phyloP scores from a whole-genome alignment of 2,113 vertebrate genomes.

The Hippolais icterina region DNA sequence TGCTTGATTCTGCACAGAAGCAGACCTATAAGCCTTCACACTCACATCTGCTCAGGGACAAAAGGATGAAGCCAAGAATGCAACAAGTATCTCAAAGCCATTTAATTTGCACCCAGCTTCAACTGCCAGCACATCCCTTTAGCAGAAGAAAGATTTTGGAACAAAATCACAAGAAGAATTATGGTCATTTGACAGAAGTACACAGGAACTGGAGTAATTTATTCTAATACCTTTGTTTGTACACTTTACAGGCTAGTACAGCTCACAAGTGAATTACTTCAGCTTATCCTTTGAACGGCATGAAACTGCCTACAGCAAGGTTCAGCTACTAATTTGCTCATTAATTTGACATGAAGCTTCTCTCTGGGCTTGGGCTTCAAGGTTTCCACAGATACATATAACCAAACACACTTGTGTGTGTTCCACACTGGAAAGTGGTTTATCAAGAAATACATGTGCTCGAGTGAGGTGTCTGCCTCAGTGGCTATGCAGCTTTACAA shows the following conservation, averaged over 20 bases:
- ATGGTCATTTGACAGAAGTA: background rate
- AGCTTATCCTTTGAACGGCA: background rate
- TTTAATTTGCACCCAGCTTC: background rate
- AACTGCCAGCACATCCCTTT: background rate
- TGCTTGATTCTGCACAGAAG: background rate
- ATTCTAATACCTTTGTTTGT: background rate
- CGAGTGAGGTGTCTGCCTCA: background rate
- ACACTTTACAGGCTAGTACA: background rate
- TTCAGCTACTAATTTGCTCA: background rate
- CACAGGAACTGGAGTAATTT: background rate
- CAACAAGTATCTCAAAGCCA: background rate
- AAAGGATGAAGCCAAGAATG: background rate
- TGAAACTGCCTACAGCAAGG: background rate
- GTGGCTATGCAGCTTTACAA: background rate
- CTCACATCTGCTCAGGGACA: background rate
- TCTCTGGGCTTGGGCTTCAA: background rate
- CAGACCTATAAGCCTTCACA: background rate
- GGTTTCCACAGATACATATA: background rate
- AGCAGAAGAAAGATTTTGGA: background rate
- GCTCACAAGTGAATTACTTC: background rate
- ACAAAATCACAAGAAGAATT: background rate
- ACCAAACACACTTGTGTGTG: background rate
- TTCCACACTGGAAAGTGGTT: background rate
- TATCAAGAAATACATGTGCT: background rate
- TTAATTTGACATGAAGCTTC: background rate